Percentiles rank a stretch among this genome's conserved stretches.
These are phyloP conservation scores for Athene cunicularia DNA, from an alignment of 2,113 vertebrate genomes.

Conservation along the genomic window DNA sequence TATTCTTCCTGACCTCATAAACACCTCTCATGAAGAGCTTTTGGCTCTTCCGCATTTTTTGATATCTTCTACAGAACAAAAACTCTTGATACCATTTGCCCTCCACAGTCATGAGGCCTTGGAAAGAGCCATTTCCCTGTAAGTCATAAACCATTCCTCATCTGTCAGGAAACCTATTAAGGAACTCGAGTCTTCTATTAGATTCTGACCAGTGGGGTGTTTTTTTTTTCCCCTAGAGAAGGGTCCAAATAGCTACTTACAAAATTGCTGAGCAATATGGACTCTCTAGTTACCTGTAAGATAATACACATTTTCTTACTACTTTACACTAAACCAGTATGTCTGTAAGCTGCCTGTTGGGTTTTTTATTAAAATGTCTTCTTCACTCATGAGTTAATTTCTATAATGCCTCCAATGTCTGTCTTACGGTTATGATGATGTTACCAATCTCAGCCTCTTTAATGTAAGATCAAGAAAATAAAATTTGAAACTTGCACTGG, in stretches of 20 bases:
- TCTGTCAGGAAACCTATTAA: not conserved
- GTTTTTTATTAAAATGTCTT: not conserved
- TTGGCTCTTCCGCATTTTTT: not conserved
- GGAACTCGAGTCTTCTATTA: not conserved
- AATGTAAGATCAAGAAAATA: constrained; percentile 56
- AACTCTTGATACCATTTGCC: not conserved
- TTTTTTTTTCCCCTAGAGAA: not conserved
- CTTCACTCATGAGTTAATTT: not conserved
- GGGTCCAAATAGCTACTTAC: not conserved
- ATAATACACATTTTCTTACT: not conserved
- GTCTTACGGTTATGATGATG: not conserved
- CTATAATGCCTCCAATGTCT: not conserved
- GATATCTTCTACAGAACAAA: not conserved
- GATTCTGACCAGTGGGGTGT: not conserved
- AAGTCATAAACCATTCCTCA: not conserved
- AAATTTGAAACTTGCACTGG: constrained; percentile 45
- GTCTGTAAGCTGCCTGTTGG: constrained; percentile 7
- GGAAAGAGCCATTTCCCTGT: not conserved
- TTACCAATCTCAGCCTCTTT: not conserved
- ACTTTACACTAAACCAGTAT: not conserved
- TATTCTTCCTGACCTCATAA: not conserved
- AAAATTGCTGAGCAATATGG: not conserved
- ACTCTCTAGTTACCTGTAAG: not conserved
- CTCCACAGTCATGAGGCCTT: not conserved
- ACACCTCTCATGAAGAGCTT: not conserved